phyloP scores from a whole-genome alignment of 2,888 invertebrate species.

The Hirtodrosophila confusa region DNA sequence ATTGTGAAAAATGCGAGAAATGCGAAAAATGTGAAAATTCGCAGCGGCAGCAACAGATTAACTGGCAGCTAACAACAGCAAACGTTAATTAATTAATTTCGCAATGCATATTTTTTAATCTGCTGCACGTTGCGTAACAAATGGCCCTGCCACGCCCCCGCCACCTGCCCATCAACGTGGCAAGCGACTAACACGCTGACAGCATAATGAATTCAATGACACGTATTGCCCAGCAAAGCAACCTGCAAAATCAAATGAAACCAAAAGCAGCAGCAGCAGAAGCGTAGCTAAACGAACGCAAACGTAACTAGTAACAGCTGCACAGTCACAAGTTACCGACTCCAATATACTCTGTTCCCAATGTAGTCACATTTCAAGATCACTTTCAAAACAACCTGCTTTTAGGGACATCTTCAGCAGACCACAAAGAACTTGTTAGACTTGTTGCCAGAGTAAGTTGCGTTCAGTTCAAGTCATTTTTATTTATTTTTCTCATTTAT shows the following conservation, averaged over 20 bases:
- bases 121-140: constrained; percentile 34
- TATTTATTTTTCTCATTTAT: no score
- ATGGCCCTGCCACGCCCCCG: constrained; percentile 2
- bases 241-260: constrained; percentile 39
- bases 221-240: constrained; percentile 56
- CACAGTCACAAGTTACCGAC: neutral
- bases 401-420: no score
- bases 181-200: constrained; percentile 47
- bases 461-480: no score
- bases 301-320: neutral
- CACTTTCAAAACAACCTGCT: no score
- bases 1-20: neutral
- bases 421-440: no score
- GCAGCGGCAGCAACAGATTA: constrained; percentile 6
- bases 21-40: constrained; percentile 7
- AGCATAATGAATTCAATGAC: constrained; percentile 74
- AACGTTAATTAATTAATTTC: constrained; percentile 70
- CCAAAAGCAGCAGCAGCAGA: constrained; percentile 17
- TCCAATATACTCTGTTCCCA: neutral
- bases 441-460: no score
- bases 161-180: neutral
- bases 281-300: constrained; percentile 6
- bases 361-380: no score
- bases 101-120: constrained; percentile 47
- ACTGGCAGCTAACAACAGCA: constrained; percentile 43